Base-by-base conservation (phyloP, 2,797 vertebrate genomes). In the Mareca strepera region DNA sequence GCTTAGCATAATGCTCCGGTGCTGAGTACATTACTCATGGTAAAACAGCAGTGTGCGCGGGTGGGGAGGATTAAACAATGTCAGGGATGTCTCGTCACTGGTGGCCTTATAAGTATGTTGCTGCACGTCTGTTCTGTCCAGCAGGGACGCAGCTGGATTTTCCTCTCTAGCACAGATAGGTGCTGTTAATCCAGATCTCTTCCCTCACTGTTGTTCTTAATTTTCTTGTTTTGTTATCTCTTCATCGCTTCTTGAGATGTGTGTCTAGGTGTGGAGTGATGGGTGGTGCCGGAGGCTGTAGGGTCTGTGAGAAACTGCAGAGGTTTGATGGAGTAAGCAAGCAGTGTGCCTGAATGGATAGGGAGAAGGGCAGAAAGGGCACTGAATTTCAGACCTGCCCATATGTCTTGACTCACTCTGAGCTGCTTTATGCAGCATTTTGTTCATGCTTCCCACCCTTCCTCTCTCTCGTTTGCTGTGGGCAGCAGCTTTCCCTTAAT, bases 51-150 rank as follows among this genome's bases (percentile, higher is more conserved):
- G 62, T 12, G n/a, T 76, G 86, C 11, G 90, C 83, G 93, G 91
- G 86, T 93, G 90, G 82, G 80, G 43, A 91, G 82, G 85, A 95
- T 94, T 95, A 90, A 73, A 73, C 63, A 52, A 82, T 75, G 46
- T 95, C 80, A 66, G 91, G 59, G 52, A 88, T 86, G 82, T 82
- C 82, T 95, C 21, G 82, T 93, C 70, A 22, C 63, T 83, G 28
- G n/a, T 92, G 92, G 75, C 86, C 72, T 78, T 84, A 64, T 41
- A 87, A 88, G 31, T 87, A 73, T 86, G 84, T 85, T 91, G 44
- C 68, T 91, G 64, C 75, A 9, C 37, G 64, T 82, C 46, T 93
- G 28, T 92, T 35, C 28, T 67, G 80, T 91, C 66, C 82, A 35
- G 48, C 16, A 66, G 50, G 2, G 9, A 15, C 1, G 2, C 56